Conservation (phyloP, 2,797 vertebrate species). For the Betta splendens region DNA sequence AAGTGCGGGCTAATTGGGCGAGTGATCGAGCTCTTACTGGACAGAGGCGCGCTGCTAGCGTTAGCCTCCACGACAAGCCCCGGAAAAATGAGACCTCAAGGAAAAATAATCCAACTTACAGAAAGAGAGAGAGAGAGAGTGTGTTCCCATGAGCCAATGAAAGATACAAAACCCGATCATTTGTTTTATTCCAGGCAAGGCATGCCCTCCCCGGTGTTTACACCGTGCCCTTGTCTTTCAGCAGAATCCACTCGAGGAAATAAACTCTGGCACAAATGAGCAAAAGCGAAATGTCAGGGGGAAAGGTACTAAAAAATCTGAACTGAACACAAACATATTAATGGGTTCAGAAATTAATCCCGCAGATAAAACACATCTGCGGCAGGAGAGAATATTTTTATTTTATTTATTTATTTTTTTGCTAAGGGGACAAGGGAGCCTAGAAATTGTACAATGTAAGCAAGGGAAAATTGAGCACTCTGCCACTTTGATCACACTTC, state of each 20-base stretch:
- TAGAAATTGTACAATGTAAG: slow-evolving; percentile 71
- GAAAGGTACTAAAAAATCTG: slow-evolving; percentile 32
- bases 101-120: slow-evolving; percentile 34
- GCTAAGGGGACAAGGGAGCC: slow-evolving; percentile 52
- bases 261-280: slow-evolving; percentile 36
- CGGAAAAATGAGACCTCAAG: slow-evolving; percentile 29
- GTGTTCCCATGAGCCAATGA: slow-evolving; percentile 17
- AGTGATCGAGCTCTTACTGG: neutral
- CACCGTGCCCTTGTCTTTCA: slow-evolving; percentile 47
- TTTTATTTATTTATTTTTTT: slow-evolving; percentile 30
- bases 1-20: neutral
- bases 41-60: neutral
- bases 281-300: slow-evolving; percentile 41
- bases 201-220: slow-evolving; percentile 44
- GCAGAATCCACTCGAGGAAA: slow-evolving; percentile 39
- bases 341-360: slow-evolving; percentile 65
- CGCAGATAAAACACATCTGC: slow-evolving; percentile 51
- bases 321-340: slow-evolving; percentile 64
- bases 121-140: too few species aligned
- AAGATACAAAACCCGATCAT: slow-evolving; percentile 46
- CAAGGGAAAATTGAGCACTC: slow-evolving; percentile 74
- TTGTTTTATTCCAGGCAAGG: slow-evolving; percentile 41
- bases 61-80: too few species aligned
- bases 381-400: slow-evolving; percentile 19
- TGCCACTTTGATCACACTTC: slow-evolving; percentile 82